Conservation (phyloP, 2,113 vertebrate species). For the Esox niger region DNA sequence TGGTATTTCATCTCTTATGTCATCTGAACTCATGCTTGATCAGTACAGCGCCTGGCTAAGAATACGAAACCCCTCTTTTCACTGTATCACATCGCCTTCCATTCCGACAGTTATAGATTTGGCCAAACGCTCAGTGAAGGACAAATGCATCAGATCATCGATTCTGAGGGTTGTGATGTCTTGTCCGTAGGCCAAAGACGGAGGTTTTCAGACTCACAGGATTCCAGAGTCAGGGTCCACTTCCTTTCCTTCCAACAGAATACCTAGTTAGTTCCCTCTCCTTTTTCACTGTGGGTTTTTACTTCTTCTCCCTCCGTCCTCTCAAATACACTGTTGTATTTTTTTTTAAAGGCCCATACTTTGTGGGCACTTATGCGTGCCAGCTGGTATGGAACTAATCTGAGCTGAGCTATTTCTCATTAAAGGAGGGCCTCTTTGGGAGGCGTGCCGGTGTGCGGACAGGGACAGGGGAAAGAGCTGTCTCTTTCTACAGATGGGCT, state of each 20-base stretch:
- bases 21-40: constrained; percentile 11
- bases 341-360: constrained; percentile 36
- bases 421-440: constrained; percentile 61
- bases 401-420: constrained; percentile 73
- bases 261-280: constrained; percentile 25
- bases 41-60: constrained; percentile 1
- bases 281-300: not conserved
- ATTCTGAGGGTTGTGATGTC: constrained; percentile 33
- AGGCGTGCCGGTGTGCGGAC: constrained; percentile 44
- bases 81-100: constrained; percentile 16
- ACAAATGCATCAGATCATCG: constrained; percentile 27
- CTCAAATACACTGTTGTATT: constrained; percentile 39
- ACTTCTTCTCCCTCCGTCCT: not conserved
- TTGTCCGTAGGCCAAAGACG: not conserved
- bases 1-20: constrained; percentile 10
- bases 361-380: constrained; percentile 61
- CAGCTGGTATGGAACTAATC: constrained; percentile 76
- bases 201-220: constrained; percentile 17
- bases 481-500: constrained; percentile 57
- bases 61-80: constrained; percentile 7
- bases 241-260: constrained; percentile 43
- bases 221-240: constrained; percentile 12
- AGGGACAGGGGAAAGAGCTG: constrained; percentile 37
- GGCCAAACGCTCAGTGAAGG: constrained; percentile 14
- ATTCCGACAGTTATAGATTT: constrained; percentile 7